Evolutionary conservation across 2,113 vertebrate genomes (phyloP), one percentile per base, ranked within the genome.

Genomic region (Arothron firmamentum): DNA sequence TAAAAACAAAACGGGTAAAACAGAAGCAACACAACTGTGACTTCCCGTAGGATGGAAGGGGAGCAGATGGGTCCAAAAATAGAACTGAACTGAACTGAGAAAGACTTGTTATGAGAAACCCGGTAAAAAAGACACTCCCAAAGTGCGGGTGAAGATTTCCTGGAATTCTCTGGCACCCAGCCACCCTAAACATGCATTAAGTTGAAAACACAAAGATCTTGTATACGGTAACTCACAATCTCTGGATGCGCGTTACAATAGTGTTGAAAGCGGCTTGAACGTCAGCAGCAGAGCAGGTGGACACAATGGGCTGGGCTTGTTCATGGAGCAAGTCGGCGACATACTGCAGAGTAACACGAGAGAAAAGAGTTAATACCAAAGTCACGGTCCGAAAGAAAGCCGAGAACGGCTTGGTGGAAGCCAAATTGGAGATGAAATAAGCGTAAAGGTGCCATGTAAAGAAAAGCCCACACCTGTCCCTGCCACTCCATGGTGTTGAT

Each of bases 221-320:
- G 38, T 47, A 31, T 28, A 2, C 42, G 43, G 50, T 17, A 20
- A 87, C 91, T 90, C 78, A 92, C 91, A 92, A 92, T 90, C 90
- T 90, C 85, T 92, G 91, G 71, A 92, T 92, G 64, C 90, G 88
- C 14, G 90, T 91, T 12, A 92, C 88, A 60, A 92, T 91, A 73
- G 91, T 91, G 84, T 90, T 91, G 82, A 92, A 91, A 70, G 90
- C 90, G 25, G 91, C 90, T 65, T 91, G 91, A 54, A 92, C 87
- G 42, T 91, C 90, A 3, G 89, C 90, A 18, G 87, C 67, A 11
- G 90, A 91, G 82, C 90, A 91, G 21, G 90, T 91, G 63, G 88
- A 91, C 64, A 92, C 91, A 31, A 92, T 90, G 65, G 88, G 90
- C 86, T 91, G 91, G 68, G 55, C 45, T 56, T 91, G 89, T 59